Base-by-base conservation (phyloP, 2,888 invertebrate genomes). In the Monochamus alternatus region DNA sequence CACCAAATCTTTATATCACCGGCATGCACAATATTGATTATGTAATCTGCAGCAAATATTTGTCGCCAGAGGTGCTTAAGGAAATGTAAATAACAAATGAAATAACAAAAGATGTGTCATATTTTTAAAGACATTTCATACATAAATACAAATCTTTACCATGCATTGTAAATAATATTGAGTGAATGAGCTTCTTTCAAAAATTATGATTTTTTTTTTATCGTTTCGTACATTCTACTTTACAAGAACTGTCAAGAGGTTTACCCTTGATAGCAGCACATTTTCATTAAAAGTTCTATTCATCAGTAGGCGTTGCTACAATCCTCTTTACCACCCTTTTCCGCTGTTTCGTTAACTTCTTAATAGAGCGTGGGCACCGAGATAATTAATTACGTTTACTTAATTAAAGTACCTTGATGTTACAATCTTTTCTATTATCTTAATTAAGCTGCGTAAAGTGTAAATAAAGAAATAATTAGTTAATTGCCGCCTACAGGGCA, bases 401-500 rank as follows among this genome's bases (percentile, higher is more conserved):
- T 85, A 84, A 85, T 85, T 85, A 82, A 83, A 85, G 83, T 83
- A 84, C 82, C 82, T 82, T 80, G 81, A 81, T 81, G 80, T 81
- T 78, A 75, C 80, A 82, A 83, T 82, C 79, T 82, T 82, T 81
- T 79, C 81, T 80, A 82, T 84, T 83, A 82, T 83, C 81, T 81
- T 83, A 80, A 77, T 78, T 75, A 76, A 80, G 78, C 77, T 76
- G 75, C 63, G 81, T 84, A 84, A 86, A 84, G 83, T 85, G 84
- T 84, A 86, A 86, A 85, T 85, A 85, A 86, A 80, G 80, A 80
- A 84, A 83, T 84, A 85, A 85, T 85, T 83, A 84, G 84, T 84
- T 85, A 84, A 85, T 85, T 84, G 84, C 82, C 79, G 78, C 77
- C 78, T 80, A 80, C 79, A 80, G 81, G 78, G 78, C 74, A 81